A percentile compares a stretch with the other conserved stretches of the same genome.
Conservation (phyloP, 2,888 invertebrate genomes). For the Xanthia togata region DNA sequence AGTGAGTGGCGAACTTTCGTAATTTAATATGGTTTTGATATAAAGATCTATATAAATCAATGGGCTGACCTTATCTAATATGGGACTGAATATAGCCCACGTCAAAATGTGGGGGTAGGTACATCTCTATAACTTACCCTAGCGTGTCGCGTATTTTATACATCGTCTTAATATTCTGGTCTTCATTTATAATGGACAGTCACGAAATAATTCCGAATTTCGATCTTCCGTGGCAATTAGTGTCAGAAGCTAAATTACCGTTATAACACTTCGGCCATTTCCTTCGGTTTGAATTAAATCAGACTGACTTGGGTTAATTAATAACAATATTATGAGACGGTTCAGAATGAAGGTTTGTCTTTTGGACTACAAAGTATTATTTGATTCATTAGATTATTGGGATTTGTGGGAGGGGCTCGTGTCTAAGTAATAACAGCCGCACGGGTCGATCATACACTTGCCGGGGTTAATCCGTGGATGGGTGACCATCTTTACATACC, state of each 20-base stretch:
- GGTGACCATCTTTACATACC: background rate
- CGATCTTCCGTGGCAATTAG: slow-evolving; percentile 58
- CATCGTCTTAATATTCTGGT: slow-evolving; percentile 32
- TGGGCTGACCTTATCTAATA: background rate
- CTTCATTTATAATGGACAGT: slow-evolving; percentile 46
- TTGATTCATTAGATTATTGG: slow-evolving; percentile 10
- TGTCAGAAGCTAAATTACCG: slow-evolving; percentile 60
- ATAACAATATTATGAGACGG: slow-evolving; percentile 51
- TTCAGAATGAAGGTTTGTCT: slow-evolving; percentile 43
- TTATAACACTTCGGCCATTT: slow-evolving; percentile 43
- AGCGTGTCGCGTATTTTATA: slow-evolving; percentile 24
- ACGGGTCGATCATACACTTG: background rate
- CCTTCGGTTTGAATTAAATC: slow-evolving; percentile 50
- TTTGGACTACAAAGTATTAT: slow-evolving; percentile 13
- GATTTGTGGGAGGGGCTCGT: background rate
- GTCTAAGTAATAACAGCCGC: background rate
- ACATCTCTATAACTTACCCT: background rate
- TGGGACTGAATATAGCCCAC: background rate
- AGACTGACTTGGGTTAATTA: slow-evolving; percentile 51
- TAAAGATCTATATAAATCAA: background rate
- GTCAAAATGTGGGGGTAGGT: background rate
- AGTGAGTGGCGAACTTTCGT: too few relatives aligned
- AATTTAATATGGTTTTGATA: background rate
- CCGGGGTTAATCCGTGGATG: background rate
- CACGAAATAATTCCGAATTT: slow-evolving; percentile 50